These are phyloP conservation scores for Palythoa grandiflora DNA, from an alignment of 92 coral and sea anemone species.

Conservation along the genomic window DNA sequence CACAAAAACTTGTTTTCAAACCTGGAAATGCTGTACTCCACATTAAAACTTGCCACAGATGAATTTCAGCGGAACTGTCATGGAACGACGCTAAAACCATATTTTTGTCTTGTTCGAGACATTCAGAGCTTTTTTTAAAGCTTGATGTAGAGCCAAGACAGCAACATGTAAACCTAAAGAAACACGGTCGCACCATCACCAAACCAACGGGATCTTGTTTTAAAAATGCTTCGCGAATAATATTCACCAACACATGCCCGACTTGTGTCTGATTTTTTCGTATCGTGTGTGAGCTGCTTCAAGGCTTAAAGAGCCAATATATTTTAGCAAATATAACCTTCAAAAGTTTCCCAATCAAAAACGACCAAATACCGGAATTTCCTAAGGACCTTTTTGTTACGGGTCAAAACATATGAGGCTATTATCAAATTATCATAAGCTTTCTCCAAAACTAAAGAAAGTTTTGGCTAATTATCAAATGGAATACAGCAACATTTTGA, in stretches of 20 bases:
- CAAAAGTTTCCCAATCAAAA: background rate
- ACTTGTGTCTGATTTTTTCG: background rate
- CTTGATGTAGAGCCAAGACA: background rate
- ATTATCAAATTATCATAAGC: background rate
- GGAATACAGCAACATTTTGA: background rate
- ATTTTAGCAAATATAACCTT: background rate
- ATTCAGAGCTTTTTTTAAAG: slow-evolving; percentile 14
- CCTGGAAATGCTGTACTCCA: background rate
- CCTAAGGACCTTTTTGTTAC: slow-evolving; percentile 13
- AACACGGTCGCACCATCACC: slow-evolving; percentile 1
- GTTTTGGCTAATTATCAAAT: background rate
- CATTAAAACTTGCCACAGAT: slow-evolving; percentile 26
- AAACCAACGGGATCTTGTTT: background rate
- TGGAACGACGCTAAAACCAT: background rate
- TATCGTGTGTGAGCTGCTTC: background rate
- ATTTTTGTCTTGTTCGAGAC: background rate
- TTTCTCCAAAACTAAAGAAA: background rate
- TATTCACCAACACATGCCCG: background rate
- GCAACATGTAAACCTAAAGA: background rate
- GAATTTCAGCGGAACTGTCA: slow-evolving; percentile 5
- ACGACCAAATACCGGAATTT: background rate
- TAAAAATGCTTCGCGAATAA: background rate
- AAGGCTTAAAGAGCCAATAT: slow-evolving; percentile 1
- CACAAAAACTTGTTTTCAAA: background rate
- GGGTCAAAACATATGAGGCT: background rate